These are phyloP conservation scores for Junonia oenone DNA, from an alignment of 2,888 invertebrate species.

Conservation along the genomic window DNA sequence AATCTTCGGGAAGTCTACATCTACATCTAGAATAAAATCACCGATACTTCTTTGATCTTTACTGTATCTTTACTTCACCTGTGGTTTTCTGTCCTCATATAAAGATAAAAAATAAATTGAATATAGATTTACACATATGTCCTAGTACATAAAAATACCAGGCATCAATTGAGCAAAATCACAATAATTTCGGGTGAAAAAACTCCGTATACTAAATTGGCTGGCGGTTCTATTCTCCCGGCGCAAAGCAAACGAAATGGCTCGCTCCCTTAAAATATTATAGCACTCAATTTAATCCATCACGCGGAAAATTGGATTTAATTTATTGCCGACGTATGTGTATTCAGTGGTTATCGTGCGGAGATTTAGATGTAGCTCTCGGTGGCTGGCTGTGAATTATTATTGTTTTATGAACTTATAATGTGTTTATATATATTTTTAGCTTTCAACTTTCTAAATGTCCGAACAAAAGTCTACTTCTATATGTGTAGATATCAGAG, in stretches of 20 bases:
- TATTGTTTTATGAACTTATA: not conserved
- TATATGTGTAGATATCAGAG: too few species aligned
- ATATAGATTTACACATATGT: too few species aligned
- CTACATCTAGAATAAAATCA: too few species aligned
- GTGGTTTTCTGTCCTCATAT: too few species aligned
- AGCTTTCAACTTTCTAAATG: too few species aligned
- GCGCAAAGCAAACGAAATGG: slow-evolving; percentile 9
- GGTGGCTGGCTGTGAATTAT: slow-evolving; percentile 7
- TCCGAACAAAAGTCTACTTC: too few species aligned
- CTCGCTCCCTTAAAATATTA: slow-evolving; percentile 20
- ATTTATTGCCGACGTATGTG: slow-evolving; percentile 20
- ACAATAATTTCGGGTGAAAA: not conserved
- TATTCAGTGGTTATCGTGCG: slow-evolving; percentile 11
- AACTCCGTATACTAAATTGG: not conserved
- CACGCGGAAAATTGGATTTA: slow-evolving; percentile 23
- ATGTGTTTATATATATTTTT: not conserved
- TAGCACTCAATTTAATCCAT: slow-evolving; percentile 25
- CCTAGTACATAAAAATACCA: too few species aligned
- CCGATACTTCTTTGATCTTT: too few species aligned
- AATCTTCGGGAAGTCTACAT: too few species aligned
- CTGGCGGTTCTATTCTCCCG: not conserved
- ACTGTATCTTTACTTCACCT: too few species aligned
- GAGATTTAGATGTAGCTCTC: slow-evolving; percentile 11
- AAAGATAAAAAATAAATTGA: too few species aligned
- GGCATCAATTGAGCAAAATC: not conserved